Evolutionary conservation across 2,113 vertebrate genomes (phyloP).

Genomic region (Amphiprion percula): DNA sequence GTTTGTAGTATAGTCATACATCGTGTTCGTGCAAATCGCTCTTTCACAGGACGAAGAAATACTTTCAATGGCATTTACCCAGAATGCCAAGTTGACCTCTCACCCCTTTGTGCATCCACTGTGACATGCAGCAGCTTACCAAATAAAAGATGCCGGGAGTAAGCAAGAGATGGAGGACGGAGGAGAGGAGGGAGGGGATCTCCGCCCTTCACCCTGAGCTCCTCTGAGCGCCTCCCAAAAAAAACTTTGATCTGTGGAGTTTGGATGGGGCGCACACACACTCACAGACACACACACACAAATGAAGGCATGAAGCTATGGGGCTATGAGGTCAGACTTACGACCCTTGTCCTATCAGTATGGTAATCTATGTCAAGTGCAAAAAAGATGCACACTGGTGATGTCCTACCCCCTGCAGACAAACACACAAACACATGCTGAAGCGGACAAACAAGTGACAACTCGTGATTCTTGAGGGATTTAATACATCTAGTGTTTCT

Average conservation of each 20-base stretch:
- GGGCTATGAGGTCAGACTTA: conserved; percentile 59
- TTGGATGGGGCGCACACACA: conserved; percentile 45
- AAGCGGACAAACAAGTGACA: conserved; percentile 38
- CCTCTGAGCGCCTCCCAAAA: conserved; percentile 29
- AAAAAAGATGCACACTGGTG: conserved; percentile 58
- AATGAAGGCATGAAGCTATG: conserved; percentile 9
- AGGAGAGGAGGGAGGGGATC: conserved; percentile 39
- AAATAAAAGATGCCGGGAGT: conserved; percentile 70
- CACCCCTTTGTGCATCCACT: conserved; percentile 77
- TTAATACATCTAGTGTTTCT: conserved; percentile 60
- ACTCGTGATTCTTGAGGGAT: conserved; percentile 40
- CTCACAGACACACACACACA: conserved; percentile 47
- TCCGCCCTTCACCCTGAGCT: conserved; percentile 49
- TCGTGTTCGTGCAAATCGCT: neutral
- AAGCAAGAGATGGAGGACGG: conserved; percentile 60
- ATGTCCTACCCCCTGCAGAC: conserved; percentile 34
- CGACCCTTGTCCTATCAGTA: conserved; percentile 58
- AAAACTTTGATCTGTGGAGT: conserved; percentile 75
- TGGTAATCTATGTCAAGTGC: conserved; percentile 78
- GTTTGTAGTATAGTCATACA: neutral
- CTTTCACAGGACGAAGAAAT: conserved; percentile 20
- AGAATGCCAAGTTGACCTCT: conserved; percentile 75
- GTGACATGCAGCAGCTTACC: conserved; percentile 75
- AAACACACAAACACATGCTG: conserved; percentile 13
- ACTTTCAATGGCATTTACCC: conserved; percentile 54